A percentile compares a stretch with the other conserved stretches of the same genome.
Evolutionary conservation across 30 jellyfish, hydroid and myxozoan species (phyloP).

Genomic region (Catostylus mosaicus): DNA sequence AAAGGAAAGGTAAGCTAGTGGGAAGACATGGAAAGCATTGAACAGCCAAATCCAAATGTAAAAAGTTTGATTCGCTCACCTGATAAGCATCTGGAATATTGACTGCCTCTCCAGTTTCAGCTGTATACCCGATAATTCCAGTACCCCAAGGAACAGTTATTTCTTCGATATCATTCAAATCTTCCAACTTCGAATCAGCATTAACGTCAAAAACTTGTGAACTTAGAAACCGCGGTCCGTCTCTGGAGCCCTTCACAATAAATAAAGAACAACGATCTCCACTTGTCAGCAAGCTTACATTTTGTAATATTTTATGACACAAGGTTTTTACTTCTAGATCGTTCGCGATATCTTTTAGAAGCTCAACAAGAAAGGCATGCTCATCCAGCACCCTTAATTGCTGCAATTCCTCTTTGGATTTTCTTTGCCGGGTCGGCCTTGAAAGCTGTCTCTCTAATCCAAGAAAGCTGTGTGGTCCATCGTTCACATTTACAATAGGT

Average conservation of each 20-base stretch:
- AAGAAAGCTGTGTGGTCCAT: slow-evolving; percentile 91
- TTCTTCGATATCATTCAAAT: slow-evolving; percentile 70
- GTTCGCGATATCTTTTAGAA: slow-evolving; percentile 87
- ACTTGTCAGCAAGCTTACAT: slow-evolving; percentile 86
- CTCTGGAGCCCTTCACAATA: slow-evolving; percentile 86
- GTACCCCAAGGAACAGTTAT: slow-evolving; percentile 93
- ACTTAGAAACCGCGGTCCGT: slow-evolving; percentile 83
- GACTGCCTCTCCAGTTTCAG: slow-evolving; percentile 92
- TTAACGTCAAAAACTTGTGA: slow-evolving; percentile 95
- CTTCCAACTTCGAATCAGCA: slow-evolving; percentile 96
- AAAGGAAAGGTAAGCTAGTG: not conserved
- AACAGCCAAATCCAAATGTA: too few species aligned
- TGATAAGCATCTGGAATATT: slow-evolving; percentile 94
- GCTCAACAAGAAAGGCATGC: slow-evolving; percentile 88
- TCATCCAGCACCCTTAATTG: slow-evolving; percentile 84
- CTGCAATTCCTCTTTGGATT: slow-evolving; percentile 89
- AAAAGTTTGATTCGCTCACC: slow-evolving; percentile 35
- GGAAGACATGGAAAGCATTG: too few species aligned
- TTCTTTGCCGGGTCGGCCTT: slow-evolving; percentile 90
- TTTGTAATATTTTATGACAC: slow-evolving; percentile 89
- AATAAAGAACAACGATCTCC: slow-evolving; percentile 96
- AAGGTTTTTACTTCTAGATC: slow-evolving; percentile 84
- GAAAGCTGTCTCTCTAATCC: slow-evolving; percentile 85
- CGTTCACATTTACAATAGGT: slow-evolving; percentile 82
- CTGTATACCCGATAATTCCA: slow-evolving; percentile 93